Evolutionary conservation across 2,888 invertebrate genomes (phyloP), one percentile per base, ranked within the genome.

Genomic region (Lamproptera curius): DNA sequence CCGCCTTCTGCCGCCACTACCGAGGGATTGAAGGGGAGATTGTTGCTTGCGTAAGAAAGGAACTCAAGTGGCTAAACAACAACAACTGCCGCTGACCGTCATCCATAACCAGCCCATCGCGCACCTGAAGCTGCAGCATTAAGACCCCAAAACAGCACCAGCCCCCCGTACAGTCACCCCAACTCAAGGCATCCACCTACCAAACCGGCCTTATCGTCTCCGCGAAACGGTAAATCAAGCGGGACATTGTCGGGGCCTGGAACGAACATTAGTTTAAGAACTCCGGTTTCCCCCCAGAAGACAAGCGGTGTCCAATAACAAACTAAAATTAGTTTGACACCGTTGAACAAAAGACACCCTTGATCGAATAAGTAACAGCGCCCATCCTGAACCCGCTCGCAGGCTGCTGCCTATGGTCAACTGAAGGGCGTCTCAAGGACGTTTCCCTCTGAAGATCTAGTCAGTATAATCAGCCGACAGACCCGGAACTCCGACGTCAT

Each of bases 301-400:
- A n/a, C n/a, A n/a, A n/a, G n/a, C n/a, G n/a, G n/a, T n/a, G n/a
- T n/a, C n/a, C n/a, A n/a, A n/a, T 9, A 35, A 39, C 9, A 50
- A 50, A 20, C 5, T 45, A 16, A 17, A 45, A 14, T 13, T 49
- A 50, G 34, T 50, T 50, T 10, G 50, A 50, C 26, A 41, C n/a
- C 9, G 2, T n/a, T 1, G 23, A 28, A 15, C 23, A 40, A n/a
- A 9, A 28, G 46, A 40, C 34, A 23, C 23, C 5, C 23, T 23
- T 8, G 8, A 23, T 23, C 23, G 23, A 6, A 23, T 23, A 4
- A 23, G 8, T 23, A 23, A 8, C 23, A 23, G 5, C 23, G 8
- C 8, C 23, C 23, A 23, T 8, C 5, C 23, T 8, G 23, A 23
- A 23, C 23, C 23, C 23, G 5, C n/a, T n/a, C n/a, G n/a, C n/a